Evolutionary conservation across 1,140 invertebrate genomes (phyloP).

Genomic region (Yoshiicerus persimilis): DNA sequence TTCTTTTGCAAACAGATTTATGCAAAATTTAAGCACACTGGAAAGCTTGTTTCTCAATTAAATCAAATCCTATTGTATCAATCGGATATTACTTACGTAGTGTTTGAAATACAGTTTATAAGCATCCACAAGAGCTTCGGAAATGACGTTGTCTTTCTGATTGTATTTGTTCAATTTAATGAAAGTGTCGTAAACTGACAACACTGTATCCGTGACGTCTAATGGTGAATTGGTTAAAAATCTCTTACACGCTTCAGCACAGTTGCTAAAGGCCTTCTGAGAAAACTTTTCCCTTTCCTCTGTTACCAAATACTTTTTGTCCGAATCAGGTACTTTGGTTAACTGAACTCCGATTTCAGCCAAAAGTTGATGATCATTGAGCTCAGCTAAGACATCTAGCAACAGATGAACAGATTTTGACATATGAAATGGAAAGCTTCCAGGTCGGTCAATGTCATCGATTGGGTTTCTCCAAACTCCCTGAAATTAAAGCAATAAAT

Average conservation of each 20-base stretch:
- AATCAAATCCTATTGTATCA: neutral
- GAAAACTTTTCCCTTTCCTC: conserved; percentile 74
- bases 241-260: conserved; percentile 59
- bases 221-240: neutral
- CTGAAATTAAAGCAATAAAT: conserved; percentile 54
- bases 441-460: conserved; percentile 85
- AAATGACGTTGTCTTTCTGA: conserved; percentile 30
- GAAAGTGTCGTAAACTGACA: conserved; percentile 40
- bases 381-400: conserved; percentile 75
- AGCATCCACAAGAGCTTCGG: conserved; percentile 7
- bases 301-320: conserved; percentile 80
- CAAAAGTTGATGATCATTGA: conserved; percentile 77
- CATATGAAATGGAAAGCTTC: conserved; percentile 89
- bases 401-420: conserved; percentile 77
- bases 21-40: no score
- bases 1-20: no score
- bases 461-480: conserved; percentile 89
- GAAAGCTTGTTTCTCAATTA: no score
- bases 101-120: conserved; percentile 15
- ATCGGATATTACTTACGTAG: neutral
- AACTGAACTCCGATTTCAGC: conserved; percentile 77
- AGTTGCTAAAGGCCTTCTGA: conserved; percentile 71
- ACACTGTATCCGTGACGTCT: neutral
- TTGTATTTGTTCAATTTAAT: conserved; percentile 35
- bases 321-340: conserved; percentile 74